These are phyloP conservation scores for Lucilia sericata DNA, from an alignment of 1,140 invertebrate species.

Conservation along the genomic window DNA sequence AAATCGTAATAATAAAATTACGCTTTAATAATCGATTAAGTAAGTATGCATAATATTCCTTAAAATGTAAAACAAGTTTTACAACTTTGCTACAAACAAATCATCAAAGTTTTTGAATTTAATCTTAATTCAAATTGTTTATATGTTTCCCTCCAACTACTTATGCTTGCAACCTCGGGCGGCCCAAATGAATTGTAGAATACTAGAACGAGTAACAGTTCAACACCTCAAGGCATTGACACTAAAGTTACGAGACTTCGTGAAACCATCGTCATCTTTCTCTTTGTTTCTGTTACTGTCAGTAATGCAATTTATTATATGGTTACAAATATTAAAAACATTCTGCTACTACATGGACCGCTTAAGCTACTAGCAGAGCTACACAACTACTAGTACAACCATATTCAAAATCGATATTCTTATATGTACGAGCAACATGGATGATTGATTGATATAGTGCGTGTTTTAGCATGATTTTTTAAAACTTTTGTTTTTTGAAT, in stretches of 20 bases:
- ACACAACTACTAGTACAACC: neutral
- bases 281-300: neutral
- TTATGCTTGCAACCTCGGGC: neutral
- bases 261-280: neutral
- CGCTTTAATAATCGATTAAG: no score
- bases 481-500: neutral
- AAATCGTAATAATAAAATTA: no score
- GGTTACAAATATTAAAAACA: no score
- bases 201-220: neutral
- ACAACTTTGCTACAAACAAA: no score
- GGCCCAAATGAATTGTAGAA: neutral
- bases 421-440: neutral
- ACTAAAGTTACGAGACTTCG: neutral
- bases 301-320: neutral
- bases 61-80: no score
- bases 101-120: no score
- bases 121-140: no score
- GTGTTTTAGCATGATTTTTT: constrained; percentile 31
- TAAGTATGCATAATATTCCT: no score
- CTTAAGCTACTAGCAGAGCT: neutral
- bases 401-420: neutral
- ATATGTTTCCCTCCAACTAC: neutral
- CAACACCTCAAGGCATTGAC: constrained; percentile 16
- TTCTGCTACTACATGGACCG: neutral
- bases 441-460: constrained; percentile 43